Evolutionary conservation across 2,888 invertebrate species (phyloP).

Genomic region (Ectropis crepuscularia): DNA sequence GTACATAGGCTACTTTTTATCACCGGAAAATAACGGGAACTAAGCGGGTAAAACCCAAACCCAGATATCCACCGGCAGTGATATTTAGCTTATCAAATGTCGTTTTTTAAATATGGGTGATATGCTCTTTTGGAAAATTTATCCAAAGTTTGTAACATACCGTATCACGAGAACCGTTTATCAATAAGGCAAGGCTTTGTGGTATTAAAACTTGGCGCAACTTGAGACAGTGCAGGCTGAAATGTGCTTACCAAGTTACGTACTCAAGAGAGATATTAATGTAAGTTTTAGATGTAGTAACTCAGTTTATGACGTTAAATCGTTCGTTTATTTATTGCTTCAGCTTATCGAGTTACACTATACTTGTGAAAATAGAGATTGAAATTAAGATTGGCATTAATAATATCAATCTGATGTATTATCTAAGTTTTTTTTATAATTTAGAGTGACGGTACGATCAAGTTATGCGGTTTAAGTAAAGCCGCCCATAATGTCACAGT

Average conservation of each 20-base stretch:
- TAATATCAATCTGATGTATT: neutral
- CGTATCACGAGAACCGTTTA: slow-evolving; percentile 40
- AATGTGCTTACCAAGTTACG: slow-evolving; percentile 44
- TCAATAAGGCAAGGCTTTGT: slow-evolving; percentile 45
- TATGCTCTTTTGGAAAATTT: slow-evolving; percentile 18
- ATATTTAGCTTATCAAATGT: too few relatives aligned
- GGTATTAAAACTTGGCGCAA: slow-evolving; percentile 45
- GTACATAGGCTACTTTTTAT: too few relatives aligned
- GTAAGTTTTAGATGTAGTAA: slow-evolving; percentile 41
- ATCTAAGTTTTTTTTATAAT: too few relatives aligned
- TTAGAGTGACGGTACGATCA: too few relatives aligned
- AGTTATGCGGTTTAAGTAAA: too few relatives aligned
- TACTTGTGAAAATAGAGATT: slow-evolving; percentile 4
- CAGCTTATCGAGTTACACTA: slow-evolving; percentile 10
- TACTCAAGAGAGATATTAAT: slow-evolving; percentile 44
- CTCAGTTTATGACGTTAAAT: slow-evolving; percentile 38
- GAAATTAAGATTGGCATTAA: neutral
- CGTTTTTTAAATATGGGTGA: neutral
- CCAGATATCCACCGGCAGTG: too few relatives aligned
- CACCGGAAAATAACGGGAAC: too few relatives aligned
- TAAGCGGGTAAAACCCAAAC: too few relatives aligned
- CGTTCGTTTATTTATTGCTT: slow-evolving; percentile 39
- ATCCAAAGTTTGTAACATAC: slow-evolving; percentile 35
- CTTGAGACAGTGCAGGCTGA: slow-evolving; percentile 45
- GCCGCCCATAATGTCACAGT: too few relatives aligned